Percentiles rank a stretch among this genome's conserved stretches.
Evolutionary conservation across 1,140 invertebrate species (phyloP).

Genomic region (honey bee (Apis mellifera)): DNA sequence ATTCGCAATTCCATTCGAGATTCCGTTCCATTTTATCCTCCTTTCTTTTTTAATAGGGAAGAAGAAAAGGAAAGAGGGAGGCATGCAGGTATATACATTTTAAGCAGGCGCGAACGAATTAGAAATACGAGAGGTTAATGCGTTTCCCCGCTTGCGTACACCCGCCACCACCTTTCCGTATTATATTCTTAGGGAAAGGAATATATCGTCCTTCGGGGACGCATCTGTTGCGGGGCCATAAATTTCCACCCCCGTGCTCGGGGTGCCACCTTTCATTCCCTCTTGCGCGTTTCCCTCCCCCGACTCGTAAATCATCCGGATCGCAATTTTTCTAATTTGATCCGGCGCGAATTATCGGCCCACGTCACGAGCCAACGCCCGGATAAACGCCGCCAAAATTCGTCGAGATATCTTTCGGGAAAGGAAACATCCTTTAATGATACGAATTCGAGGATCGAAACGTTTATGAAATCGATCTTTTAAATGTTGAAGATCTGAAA

Average conservation of each 20-base stretch:
- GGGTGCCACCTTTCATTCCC: conserved; percentile 33
- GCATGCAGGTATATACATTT: too few relatives aligned
- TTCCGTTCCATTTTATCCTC: too few relatives aligned
- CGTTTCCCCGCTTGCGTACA: conserved; percentile 18
- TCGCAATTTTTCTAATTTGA: conserved; percentile 58
- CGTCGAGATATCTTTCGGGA: too few relatives aligned
- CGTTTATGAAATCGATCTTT: too few relatives aligned
- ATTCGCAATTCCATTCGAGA: too few relatives aligned
- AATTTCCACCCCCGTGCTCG: conserved; percentile 52
- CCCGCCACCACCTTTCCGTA: conserved; percentile 30
- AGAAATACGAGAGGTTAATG: conserved; percentile 35
- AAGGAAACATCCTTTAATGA: too few relatives aligned
- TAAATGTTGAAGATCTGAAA: too few relatives aligned
- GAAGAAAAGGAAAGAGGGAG: too few relatives aligned
- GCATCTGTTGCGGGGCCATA: conserved; percentile 62
- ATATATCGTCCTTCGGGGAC: conserved; percentile 58
- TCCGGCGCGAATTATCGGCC: conserved; percentile 35
- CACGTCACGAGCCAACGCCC: conserved; percentile 27
- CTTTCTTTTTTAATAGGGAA: background rate
- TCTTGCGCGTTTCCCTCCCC: conserved; percentile 10
- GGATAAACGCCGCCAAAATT: conserved; percentile 40
- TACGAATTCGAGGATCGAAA: too few relatives aligned
- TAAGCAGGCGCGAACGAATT: conserved; percentile 1
- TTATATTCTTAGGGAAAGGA: conserved; percentile 53
- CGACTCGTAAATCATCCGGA: conserved; percentile 56